Base-by-base conservation (phyloP, 1,140 invertebrate species). In the Cheumatopsyche charites region DNA sequence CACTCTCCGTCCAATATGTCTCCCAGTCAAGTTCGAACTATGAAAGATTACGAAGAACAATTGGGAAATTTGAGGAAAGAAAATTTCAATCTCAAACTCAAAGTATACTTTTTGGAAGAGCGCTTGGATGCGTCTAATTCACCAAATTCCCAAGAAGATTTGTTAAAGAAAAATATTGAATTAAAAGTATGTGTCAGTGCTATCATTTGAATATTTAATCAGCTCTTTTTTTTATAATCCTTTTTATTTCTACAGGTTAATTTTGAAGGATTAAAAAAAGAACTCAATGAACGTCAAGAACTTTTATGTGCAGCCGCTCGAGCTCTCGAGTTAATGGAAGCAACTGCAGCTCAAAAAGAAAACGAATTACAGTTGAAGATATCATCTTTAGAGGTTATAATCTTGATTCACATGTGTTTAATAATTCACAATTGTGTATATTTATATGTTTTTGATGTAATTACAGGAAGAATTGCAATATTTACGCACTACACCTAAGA, bases 31-130 rank as follows among this genome's bases (percentile, higher is more conserved):
- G 89, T 89, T 0, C 85, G 89, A 63, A 92, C 92, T 1, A 91
- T 96, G 86, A 95, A 95, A 75, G 94, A 97, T 75, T 93, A 94
- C 78, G 94, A 97, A 78, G 93, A 96, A 81, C 91, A 95, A 79
- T 82, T 96, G 65, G 88, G 88, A 19, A 84, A 87, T 13, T 82
- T 97, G 52, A 90, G 92, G 72, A 96, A 96, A 78, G 95, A 97
- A 79, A 97, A 97, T 81, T 97, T 97, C 78, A 93, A 94, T 81
- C 83, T 97, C 0, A 97, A 96, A 81, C 82, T 96, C 55, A 86
- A 94, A 25, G 92, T 97, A 71, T 97, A 95, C 82, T 94, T 96
- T 79, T 83, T 96, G 61, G 94, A 97, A 80, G 94, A 97, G 81
- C 87, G 90, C 75, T 88, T 94, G 81, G 89, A 90, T 67, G 71